A percentile compares a stretch with the other conserved stretches of the same genome.
Conservation (phyloP, 1,140 invertebrate species). For the Neodiprion virginianus region DNA sequence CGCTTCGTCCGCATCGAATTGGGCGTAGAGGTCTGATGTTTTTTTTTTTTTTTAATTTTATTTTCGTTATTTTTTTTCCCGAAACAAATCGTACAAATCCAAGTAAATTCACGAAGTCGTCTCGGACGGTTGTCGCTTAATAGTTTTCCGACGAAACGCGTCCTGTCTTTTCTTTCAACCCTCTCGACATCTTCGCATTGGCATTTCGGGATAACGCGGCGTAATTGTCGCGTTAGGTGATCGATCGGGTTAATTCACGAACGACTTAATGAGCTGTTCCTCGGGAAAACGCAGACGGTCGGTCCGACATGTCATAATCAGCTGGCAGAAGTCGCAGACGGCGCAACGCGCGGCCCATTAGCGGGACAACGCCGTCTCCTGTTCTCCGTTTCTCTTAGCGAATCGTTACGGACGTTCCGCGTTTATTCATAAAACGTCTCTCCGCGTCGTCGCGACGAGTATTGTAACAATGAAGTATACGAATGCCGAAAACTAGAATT, state of each 20-base stretch:
- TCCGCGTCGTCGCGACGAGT: too few species aligned
- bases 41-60: too few species aligned
- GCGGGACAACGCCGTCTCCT: conserved; percentile 54
- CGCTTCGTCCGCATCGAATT: not conserved
- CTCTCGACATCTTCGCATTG: not conserved
- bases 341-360: conserved; percentile 58
- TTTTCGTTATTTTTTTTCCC: too few species aligned
- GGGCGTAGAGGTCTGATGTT: not conserved
- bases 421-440: too few species aligned
- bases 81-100: too few species aligned
- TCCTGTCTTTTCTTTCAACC: not conserved
- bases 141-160: not conserved
- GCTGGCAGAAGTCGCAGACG: conserved; percentile 59
- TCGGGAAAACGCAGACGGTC: conserved; percentile 38
- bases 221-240: too few species aligned
- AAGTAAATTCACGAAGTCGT: not conserved
- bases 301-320: conserved; percentile 59
- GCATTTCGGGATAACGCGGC: too few species aligned
- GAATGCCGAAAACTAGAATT: too few species aligned
- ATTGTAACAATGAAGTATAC: too few species aligned
- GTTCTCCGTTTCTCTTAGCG: conserved; percentile 23
- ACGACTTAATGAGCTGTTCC: not conserved
- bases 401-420: too few species aligned
- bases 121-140: not conserved
- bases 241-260: not conserved